Base-by-base conservation (phyloP, 2,888 invertebrate genomes). In the Synanthedon formicaeformis region DNA sequence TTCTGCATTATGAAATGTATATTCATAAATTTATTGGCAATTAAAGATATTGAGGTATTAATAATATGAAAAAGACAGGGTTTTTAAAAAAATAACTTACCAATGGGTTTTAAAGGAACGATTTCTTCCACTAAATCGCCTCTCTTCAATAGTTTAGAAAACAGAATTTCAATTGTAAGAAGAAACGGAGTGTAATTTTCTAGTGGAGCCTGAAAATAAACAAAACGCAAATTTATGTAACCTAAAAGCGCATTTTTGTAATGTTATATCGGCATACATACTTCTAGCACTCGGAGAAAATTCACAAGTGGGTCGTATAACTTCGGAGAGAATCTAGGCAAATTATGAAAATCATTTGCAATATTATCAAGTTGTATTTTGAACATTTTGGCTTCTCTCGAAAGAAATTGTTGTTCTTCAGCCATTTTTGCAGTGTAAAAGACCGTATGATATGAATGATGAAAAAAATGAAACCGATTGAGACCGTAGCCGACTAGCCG, bases 91-190 rank as follows among this genome's bases (percentile, higher is more conserved):
- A 14, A 34, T 8, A 58, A 71, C 77, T 66, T 73, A 89, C 90
- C 88, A 67, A 82, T 67, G 14, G 89, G 89, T 69, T 91, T 91
- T 56, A 91, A 68, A 50, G 91, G 90, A 23, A 89, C 73, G 51
- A 91, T 79, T 70, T 90, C 89, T 56, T 91, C 83, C 55, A 88
- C 85, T 88, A 94, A 89, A 62, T 92, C 91, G 41, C 90, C 89
- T 56, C 92, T 88, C 69, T 90, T 91, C 14, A 94, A 70, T 53
- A 94, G 73, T 66, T 91, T 91, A 18, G 88, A 87, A 69, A 94
- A 94, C 67, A 94, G 90, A 50, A 91, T 89, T 78, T 94, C 94
- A 58, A 93, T 71, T 16, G 93, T 91, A 51, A 93, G 87, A 62
- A 94, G 81, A 58, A 91, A 88, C 53, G 92, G 85, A 58, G 88